Evolutionary conservation across 2,797 vertebrate genomes (phyloP).

Genomic region (Diplodus puntazzo): DNA sequence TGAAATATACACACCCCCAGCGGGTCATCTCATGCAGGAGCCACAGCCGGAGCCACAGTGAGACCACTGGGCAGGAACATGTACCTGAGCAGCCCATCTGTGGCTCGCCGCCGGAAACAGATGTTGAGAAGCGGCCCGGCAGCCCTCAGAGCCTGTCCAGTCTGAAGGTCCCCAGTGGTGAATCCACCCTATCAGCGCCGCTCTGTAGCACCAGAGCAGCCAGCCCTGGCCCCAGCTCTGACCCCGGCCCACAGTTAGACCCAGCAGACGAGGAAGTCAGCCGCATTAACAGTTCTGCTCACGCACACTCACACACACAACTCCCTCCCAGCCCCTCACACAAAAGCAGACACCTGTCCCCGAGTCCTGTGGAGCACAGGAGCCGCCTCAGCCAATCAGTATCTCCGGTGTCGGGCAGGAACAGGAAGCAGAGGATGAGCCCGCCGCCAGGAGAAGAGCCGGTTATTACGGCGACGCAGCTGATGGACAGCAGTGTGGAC

Average conservation of each 20-base stretch:
- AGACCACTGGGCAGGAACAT: slow-evolving; percentile 51
- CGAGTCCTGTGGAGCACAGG: slow-evolving; percentile 67
- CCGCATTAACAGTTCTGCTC: slow-evolving; percentile 85
- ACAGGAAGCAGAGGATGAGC: slow-evolving; percentile 94
- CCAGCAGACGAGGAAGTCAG: slow-evolving; percentile 88
- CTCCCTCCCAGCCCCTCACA: slow-evolving; percentile 79
- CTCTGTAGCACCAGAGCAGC: slow-evolving; percentile 37
- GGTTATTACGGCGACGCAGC: slow-evolving; percentile 76
- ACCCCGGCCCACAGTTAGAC: slow-evolving; percentile 71
- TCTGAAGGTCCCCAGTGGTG: slow-evolving; percentile 49
- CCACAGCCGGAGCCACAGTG: slow-evolving; percentile 71
- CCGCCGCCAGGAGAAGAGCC: slow-evolving; percentile 87
- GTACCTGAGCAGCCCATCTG: slow-evolving; percentile 52
- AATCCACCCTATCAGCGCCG: slow-evolving; percentile 30
- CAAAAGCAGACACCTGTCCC: slow-evolving; percentile 71
- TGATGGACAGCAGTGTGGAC: slow-evolving; percentile 86
- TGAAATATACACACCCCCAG: slow-evolving; percentile 71
- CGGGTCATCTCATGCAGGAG: slow-evolving; percentile 76
- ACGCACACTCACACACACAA: slow-evolving; percentile 68
- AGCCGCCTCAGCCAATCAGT: slow-evolving; percentile 78
- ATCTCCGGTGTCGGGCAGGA: slow-evolving; percentile 84
- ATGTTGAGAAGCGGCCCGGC: slow-evolving; percentile 38
- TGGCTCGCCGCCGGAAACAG: slow-evolving; percentile 44
- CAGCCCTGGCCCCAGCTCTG: not conserved
- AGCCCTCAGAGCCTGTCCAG: slow-evolving; percentile 47